Evolutionary conservation across 2,888 invertebrate genomes (phyloP), one percentile per base, ranked within the genome.

Genomic region (Lathronympha strigana): DNA sequence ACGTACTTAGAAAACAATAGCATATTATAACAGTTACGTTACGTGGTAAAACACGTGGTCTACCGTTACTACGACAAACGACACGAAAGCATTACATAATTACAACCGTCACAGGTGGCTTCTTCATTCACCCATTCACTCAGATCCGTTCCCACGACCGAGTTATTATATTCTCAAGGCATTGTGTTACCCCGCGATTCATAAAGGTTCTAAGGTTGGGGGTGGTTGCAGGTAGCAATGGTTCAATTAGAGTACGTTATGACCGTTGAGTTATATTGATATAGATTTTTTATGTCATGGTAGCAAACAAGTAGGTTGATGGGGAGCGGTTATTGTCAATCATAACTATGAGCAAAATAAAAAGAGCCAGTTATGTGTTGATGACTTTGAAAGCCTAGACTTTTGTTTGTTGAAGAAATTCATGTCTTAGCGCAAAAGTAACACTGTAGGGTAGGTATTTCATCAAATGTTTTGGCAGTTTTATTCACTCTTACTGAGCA

Each of bases 191-290:
- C 85, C 80, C 80, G 81, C 78, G 78, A 80, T 80, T 80, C 79
- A 78, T 79, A 80, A 79, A 75, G 76, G 73, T 76, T 72, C 76
- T 78, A 82, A 86, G 82, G 80, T 86, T 82, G 84, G 79, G 89
- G 89, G 85, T 88, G 86, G 86, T 80, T 81, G 79, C 88, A 89
- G 87, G 87, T 87, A 87, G 84, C 31, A 40, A 40, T 17, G 23
- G 15, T 54, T 66, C 40, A 43, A 50, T 66, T 49, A 62, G 80
- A 82, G 79, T 86, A 84, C 87, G 86, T 86, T 88, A 82, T 76
- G 83, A 81, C 84, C 84, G 84, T 87, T 82, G 77, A 55, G 57
- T 43, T 47, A 62, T n/a, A 23, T 53, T 21, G 21, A 15, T 53
- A n/a, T 15, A 15, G 3, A 5, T n/a, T 38, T 38, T 38, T 25